phyloP scores from a whole-genome alignment of 2,888 invertebrate species.

The Cephalotes varians region DNA sequence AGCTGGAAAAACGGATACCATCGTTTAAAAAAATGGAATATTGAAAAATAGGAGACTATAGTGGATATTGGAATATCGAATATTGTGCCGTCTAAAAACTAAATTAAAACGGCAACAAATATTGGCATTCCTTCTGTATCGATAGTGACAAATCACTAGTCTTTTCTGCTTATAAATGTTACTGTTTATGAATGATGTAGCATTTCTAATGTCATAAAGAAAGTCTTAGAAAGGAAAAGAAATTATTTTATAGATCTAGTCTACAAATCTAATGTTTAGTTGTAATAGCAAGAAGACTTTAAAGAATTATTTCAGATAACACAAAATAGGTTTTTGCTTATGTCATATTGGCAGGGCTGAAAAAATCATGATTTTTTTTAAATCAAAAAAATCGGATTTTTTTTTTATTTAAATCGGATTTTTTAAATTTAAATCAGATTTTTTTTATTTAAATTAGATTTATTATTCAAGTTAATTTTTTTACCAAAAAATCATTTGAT shows the following conservation, averaged over 20 bases:
- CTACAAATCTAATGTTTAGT: not conserved
- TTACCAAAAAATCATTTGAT: too few relatives aligned
- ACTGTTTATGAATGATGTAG: not conserved
- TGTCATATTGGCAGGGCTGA: too few relatives aligned
- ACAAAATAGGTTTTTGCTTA: too few relatives aligned
- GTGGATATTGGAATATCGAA: slow-evolving; percentile 51
- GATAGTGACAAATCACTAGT: slow-evolving; percentile 43
- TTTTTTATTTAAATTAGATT: too few relatives aligned
- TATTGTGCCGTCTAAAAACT: slow-evolving; percentile 37
- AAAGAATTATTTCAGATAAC: not conserved
- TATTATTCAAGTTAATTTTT: too few relatives aligned
- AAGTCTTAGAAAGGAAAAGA: not conserved
- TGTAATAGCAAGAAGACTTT: not conserved
- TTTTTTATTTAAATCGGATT: too few relatives aligned
- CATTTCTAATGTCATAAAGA: not conserved
- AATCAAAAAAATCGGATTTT: too few relatives aligned
- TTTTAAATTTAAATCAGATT: too few relatives aligned
- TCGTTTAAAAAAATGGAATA: slow-evolving; percentile 42
- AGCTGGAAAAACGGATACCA: slow-evolving; percentile 35
- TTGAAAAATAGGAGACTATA: slow-evolving; percentile 31
- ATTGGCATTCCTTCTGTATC: slow-evolving; percentile 35
- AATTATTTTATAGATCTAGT: not conserved
- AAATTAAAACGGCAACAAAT: slow-evolving; percentile 51
- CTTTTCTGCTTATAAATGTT: not conserved
- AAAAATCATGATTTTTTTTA: too few relatives aligned